Conservation (phyloP, 2,797 vertebrate genomes). For the Cynopterus sphinx region DNA sequence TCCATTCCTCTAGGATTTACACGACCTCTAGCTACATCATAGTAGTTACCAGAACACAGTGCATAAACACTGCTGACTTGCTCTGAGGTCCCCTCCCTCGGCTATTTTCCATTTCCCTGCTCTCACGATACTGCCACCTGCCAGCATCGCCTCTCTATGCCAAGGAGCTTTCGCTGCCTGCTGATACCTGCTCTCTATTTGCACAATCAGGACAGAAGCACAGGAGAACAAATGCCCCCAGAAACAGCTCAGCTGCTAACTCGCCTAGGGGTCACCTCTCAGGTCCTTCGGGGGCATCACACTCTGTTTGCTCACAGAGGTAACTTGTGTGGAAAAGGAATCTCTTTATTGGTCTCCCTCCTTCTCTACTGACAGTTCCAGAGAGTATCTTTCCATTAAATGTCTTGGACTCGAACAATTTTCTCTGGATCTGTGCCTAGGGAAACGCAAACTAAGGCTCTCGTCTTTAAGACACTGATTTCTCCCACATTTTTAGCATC, state of each 20-base stretch:
- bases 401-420: neutral
- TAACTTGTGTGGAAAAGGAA: neutral
- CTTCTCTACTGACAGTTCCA: neutral
- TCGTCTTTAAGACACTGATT: neutral
- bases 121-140: neutral
- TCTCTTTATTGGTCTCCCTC: neutral
- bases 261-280: neutral
- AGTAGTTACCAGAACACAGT: neutral
- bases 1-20: neutral
- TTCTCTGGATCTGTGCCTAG: neutral
- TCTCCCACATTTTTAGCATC: neutral
- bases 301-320: neutral
- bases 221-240: neutral
- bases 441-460: neutral
- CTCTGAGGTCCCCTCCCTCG: neutral
- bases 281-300: neutral
- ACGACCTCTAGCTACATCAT: neutral
- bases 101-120: neutral
- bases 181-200: neutral
- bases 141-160: neutral
- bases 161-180: neutral
- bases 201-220: neutral
- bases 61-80: neutral
- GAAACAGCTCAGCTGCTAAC: neutral
- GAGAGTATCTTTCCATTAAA: neutral